phyloP scores from a whole-genome alignment of 53 echinoderm and acorn worm genomes.

The Paelopatides confundens region DNA sequence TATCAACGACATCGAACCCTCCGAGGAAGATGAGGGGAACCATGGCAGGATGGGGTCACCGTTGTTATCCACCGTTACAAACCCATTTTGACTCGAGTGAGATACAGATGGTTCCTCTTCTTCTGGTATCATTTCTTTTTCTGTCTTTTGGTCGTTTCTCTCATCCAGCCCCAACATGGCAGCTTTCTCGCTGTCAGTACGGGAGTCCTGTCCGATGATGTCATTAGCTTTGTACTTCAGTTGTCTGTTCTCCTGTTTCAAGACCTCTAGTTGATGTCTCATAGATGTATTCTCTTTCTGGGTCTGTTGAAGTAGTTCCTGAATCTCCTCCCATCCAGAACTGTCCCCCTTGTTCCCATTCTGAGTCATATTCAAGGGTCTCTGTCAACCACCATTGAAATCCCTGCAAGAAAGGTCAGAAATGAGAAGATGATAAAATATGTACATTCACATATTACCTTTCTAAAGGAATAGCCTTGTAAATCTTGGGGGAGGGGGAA shows the following conservation, averaged over 20 bases:
- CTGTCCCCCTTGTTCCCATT: slow-evolving; percentile 42
- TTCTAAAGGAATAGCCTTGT: no score
- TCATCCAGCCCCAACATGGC: slow-evolving; percentile 79
- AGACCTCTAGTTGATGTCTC: slow-evolving; percentile 85
- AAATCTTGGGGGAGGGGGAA: no score
- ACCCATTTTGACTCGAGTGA: slow-evolving; percentile 66
- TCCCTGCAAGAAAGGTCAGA: no score
- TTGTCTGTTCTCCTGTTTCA: slow-evolving; percentile 87
- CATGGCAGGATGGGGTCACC: slow-evolving; percentile 85
- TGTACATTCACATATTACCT: no score
- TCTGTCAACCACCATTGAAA: no score
- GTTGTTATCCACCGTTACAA: slow-evolving; percentile 79
- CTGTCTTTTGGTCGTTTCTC: slow-evolving; percentile 2
- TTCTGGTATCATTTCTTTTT: slow-evolving; percentile 59
- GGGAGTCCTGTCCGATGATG: slow-evolving; percentile 76
- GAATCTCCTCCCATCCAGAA: slow-evolving; percentile 95
- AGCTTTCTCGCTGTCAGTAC: slow-evolving; percentile 95
- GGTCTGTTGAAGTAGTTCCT: slow-evolving; percentile 96
- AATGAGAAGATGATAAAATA: no score
- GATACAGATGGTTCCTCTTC: slow-evolving; percentile 56
- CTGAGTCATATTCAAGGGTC: neutral
- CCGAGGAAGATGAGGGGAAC: slow-evolving; percentile 94
- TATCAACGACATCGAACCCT: slow-evolving; percentile 71
- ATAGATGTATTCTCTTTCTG: slow-evolving; percentile 97
- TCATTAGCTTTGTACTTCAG: slow-evolving; percentile 83